Evolutionary conservation across 2,797 vertebrate genomes (phyloP).

Genomic region (Huso huso): DNA sequence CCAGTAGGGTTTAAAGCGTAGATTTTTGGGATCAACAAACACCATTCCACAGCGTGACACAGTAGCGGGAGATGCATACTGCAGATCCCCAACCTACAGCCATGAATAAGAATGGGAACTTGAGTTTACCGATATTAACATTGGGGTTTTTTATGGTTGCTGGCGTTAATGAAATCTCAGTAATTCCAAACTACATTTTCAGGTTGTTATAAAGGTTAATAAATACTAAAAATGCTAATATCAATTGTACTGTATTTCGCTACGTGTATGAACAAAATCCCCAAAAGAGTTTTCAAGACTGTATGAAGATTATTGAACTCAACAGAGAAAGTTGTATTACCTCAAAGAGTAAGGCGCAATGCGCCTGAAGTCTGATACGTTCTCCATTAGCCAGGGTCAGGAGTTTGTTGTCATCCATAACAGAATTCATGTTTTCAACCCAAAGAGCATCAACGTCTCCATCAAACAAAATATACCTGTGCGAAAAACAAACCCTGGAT

Average conservation of each 20-base stretch:
- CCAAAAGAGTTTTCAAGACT: not conserved
- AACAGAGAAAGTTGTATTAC: slow-evolving; percentile 33
- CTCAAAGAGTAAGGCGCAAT: slow-evolving; percentile 93
- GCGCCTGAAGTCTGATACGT: slow-evolving; percentile 80
- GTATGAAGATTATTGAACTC: no score
- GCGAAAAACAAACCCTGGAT: slow-evolving; percentile 4
- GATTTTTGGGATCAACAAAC: slow-evolving; percentile 92
- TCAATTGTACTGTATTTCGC: not conserved
- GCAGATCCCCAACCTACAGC: slow-evolving; percentile 85
- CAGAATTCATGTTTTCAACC: slow-evolving; percentile 99
- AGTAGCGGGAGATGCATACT: slow-evolving; percentile 90
- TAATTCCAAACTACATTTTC: no score
- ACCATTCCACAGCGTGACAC: slow-evolving; percentile 97
- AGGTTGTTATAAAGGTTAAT: no score
- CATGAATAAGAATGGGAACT: not conserved
- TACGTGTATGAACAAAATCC: not conserved
- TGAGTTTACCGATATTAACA: no score
- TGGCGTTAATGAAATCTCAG: no score
- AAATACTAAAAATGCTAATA: no score
- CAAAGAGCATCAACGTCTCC: slow-evolving; percentile 96
- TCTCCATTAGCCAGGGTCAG: slow-evolving; percentile 92
- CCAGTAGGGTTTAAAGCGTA: slow-evolving; percentile 84
- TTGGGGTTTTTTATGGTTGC: no score
- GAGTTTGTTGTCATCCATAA: slow-evolving; percentile 97
- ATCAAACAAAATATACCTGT: slow-evolving; percentile 93